A percentile compares a stretch with the other conserved stretches of the same genome.
These are phyloP conservation scores for Colistium nudipinnis DNA, from an alignment of 2,113 vertebrate species.

Conservation along the genomic window DNA sequence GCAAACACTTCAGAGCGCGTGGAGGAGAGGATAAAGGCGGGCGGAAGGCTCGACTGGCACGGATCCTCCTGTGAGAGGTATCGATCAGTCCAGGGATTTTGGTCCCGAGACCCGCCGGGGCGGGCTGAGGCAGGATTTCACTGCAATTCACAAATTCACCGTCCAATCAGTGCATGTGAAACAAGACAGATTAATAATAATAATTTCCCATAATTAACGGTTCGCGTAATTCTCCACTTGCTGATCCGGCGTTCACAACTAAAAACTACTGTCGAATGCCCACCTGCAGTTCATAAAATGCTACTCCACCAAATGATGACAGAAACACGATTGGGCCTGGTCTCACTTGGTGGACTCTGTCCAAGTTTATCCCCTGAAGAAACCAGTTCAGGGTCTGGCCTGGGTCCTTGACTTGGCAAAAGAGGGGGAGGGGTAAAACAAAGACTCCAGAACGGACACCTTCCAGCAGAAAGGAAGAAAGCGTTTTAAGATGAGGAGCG, in stretches of 20 bases:
- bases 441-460: background rate
- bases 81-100: conserved; percentile 47
- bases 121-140: background rate
- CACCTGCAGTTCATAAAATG: background rate
- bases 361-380: no score
- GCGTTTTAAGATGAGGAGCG: background rate
- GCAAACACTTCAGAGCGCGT: conserved; percentile 46
- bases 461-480: conserved; percentile 2
- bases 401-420: no score
- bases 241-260: background rate
- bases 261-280: background rate
- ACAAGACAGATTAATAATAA: no score
- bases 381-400: no score
- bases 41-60: conserved; percentile 11
- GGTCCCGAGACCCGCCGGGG: background rate
- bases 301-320: no score
- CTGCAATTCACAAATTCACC: background rate
- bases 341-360: no score
- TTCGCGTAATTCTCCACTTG: background rate
- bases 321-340: no score
- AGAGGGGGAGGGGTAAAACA: no score
- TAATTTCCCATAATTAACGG: no score
- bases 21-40: conserved; percentile 29
- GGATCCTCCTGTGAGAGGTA: conserved; percentile 18
- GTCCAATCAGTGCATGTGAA: background rate